A percentile compares a stretch with the other conserved stretches of the same genome.
Conservation (phyloP, 2,888 invertebrate species). For the Anagyrus pseudococci region DNA sequence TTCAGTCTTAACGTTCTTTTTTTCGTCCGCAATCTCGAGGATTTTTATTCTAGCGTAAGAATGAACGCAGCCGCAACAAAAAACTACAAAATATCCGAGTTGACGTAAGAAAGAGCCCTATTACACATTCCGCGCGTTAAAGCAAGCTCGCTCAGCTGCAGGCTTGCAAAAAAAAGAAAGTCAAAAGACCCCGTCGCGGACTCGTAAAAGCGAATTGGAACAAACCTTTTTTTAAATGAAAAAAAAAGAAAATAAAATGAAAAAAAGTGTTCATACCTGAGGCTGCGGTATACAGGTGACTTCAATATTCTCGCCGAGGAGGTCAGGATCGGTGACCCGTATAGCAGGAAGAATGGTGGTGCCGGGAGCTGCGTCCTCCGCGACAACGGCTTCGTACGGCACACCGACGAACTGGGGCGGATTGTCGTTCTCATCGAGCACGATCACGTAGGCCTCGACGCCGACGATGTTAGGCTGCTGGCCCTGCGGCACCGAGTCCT, state of each 20-base stretch:
- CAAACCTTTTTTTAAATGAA: too few species aligned
- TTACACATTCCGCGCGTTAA: too few species aligned
- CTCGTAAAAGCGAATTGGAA: too few species aligned
- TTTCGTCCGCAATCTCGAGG: too few species aligned
- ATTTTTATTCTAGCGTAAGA: too few species aligned
- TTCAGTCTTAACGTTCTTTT: too few species aligned
- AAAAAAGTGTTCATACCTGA: conserved; percentile 54
- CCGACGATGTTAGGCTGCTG: conserved; percentile 73
- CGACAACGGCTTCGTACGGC: conserved; percentile 80
- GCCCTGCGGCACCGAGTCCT: conserved; percentile 72
- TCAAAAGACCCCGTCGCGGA: neutral
- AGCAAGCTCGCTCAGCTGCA: neutral
- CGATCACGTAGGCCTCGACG: conserved; percentile 81
- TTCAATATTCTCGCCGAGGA: conserved; percentile 81
- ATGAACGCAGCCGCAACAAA: too few species aligned
- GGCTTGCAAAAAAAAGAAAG: neutral
- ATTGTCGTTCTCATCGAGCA: conserved; percentile 89
- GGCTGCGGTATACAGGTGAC: conserved; percentile 70
- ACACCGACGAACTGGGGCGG: conserved; percentile 74
- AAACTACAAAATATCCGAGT: too few species aligned
- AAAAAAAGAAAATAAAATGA: neutral
- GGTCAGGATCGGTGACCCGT: conserved; percentile 79
- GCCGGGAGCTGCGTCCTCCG: conserved; percentile 78
- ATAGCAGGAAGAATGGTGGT: conserved; percentile 77
- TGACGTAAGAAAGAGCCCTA: too few species aligned